Evolutionary conservation across 2,797 vertebrate genomes (phyloP).

Genomic region (Gymnoscopelus microlampas): DNA sequence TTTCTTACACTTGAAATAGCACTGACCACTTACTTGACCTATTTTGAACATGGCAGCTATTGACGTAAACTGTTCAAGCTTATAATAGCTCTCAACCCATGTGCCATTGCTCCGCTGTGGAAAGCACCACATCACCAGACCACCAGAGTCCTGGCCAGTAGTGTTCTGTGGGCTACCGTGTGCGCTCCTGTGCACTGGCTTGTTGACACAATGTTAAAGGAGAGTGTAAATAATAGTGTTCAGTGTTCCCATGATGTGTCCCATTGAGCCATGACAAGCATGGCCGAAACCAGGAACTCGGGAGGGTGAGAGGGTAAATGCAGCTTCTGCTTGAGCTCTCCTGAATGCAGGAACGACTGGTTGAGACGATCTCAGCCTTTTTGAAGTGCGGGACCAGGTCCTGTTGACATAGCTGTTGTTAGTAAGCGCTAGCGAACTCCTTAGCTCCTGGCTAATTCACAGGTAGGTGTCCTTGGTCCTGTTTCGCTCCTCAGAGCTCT

Average conservation of each 20-base stretch:
- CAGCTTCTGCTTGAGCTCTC: background rate
- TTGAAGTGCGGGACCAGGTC: slow-evolving; percentile 24
- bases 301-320: background rate
- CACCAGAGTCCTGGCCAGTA: background rate
- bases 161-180: too few species aligned
- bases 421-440: slow-evolving; percentile 59
- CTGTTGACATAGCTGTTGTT: slow-evolving; percentile 14
- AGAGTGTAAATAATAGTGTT: background rate
- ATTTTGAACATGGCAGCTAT: slow-evolving; percentile 48
- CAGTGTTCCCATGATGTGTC: background rate
- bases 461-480: slow-evolving; percentile 29
- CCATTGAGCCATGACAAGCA: background rate
- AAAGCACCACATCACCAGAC: background rate
- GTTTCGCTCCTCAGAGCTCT: slow-evolving; percentile 28
- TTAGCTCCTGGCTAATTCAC: slow-evolving; percentile 37
- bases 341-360: background rate
- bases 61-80: slow-evolving; percentile 1
- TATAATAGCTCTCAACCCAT: background rate
- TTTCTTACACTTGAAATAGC: slow-evolving; percentile 1
- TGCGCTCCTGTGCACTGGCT: background rate
- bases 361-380: background rate
- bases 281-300: slow-evolving; percentile 29
- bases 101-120: too few species aligned
- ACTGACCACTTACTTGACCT: slow-evolving; percentile 12
- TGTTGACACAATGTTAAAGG: slow-evolving; percentile 5